These are phyloP conservation scores for Melanocharis versteri DNA, from an alignment of 2,113 vertebrate species.

Conservation along the genomic window DNA sequence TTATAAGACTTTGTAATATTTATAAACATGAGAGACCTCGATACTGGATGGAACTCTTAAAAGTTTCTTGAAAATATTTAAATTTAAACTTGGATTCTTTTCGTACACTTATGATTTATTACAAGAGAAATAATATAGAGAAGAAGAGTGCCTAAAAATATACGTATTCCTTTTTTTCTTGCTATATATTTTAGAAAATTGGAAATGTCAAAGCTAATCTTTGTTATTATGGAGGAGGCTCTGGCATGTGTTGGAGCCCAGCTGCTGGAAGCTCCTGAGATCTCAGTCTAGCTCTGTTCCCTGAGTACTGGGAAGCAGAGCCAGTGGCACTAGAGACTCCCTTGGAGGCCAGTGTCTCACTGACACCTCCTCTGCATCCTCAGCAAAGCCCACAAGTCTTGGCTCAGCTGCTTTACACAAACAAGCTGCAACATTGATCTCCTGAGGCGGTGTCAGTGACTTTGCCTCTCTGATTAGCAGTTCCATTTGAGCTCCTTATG, in stretches of 20 bases:
- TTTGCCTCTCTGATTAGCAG: not conserved
- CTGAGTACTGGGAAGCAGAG: not conserved
- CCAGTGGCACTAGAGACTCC: not conserved
- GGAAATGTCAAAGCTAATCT: constrained; percentile 9
- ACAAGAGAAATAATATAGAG: not conserved
- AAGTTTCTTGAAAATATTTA: not conserved
- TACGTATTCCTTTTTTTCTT: not conserved
- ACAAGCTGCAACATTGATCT: not conserved
- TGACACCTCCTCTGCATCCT: not conserved
- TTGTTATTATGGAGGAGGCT: not conserved
- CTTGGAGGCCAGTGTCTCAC: not conserved
- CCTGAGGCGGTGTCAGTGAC: not conserved
- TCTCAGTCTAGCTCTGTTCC: not conserved
- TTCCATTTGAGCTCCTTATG: not conserved
- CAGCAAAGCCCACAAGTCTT: not conserved
- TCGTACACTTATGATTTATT: not conserved
- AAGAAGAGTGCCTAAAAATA: constrained; percentile 8
- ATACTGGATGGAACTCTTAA: not conserved
- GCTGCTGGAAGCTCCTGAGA: not conserved
- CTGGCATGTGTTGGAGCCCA: not conserved
- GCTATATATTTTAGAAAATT: not conserved
- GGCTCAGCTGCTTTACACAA: not conserved
- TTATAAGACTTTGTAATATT: not conserved
- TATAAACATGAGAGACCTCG: not conserved
- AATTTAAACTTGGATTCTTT: not conserved